phyloP scores from a whole-genome alignment of 2,888 invertebrate species.

The Eupithecia pulchellata region DNA sequence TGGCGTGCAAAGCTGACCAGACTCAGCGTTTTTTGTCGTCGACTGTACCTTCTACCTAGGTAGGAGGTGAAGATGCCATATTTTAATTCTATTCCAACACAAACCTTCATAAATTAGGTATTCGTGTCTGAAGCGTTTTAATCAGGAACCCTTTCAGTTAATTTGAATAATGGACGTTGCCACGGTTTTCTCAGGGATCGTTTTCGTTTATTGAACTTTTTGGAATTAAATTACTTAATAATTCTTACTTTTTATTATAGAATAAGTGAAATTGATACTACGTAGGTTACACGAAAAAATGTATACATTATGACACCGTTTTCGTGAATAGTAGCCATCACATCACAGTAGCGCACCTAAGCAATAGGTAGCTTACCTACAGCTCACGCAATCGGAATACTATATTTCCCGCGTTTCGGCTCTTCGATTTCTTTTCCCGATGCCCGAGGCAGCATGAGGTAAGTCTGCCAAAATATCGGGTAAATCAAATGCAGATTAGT shows the following conservation, averaged over 20 bases:
- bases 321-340: too few relatives aligned
- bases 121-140: conserved; percentile 62
- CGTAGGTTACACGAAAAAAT: too few relatives aligned
- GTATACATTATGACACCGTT: too few relatives aligned
- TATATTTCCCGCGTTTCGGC: too few relatives aligned
- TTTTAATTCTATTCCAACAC: conserved; percentile 24
- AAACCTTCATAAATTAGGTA: conserved; percentile 36
- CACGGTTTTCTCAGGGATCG: conserved; percentile 19
- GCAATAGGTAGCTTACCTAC: too few relatives aligned
- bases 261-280: too few relatives aligned
- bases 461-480: not conserved
- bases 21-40: not conserved
- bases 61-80: conserved; percentile 28
- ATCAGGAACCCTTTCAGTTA: conserved; percentile 62
- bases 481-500: not conserved
- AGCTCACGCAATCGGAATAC: too few relatives aligned
- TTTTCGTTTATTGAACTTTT: conserved; percentile 6
- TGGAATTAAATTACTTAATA: not conserved
- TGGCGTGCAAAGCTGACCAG: not conserved
- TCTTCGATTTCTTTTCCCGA: too few relatives aligned
- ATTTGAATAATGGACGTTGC: conserved; percentile 68
- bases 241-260: not conserved
- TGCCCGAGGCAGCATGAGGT: not conserved
- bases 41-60: not conserved
- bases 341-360: too few relatives aligned